phyloP scores from a whole-genome alignment of 2,113 vertebrate species.

The Barnardius zonarius region DNA sequence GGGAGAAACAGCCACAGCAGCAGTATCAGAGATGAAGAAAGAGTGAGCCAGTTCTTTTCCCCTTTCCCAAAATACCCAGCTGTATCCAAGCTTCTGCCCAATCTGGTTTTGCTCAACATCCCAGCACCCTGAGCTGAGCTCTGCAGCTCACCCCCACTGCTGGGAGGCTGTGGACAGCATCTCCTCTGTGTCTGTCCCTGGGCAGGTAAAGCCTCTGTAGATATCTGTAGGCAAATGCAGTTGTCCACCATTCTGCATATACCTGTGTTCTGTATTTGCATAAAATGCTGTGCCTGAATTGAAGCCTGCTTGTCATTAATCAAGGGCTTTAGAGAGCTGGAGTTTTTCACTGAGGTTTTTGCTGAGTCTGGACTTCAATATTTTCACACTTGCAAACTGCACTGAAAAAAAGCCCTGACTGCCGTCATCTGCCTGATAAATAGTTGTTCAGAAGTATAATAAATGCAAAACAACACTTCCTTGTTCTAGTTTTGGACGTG shows the following conservation, averaged over 20 bases:
- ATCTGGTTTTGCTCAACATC: not conserved
- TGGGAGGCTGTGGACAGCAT: not conserved
- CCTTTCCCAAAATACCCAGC: not conserved
- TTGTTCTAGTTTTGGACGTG: not conserved
- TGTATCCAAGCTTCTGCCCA: slow-evolving; percentile 3
- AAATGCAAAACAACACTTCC: slow-evolving; percentile 19
- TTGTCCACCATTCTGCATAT: not conserved
- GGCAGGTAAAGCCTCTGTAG: not conserved
- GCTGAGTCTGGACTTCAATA: not conserved
- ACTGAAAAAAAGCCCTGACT: not conserved
- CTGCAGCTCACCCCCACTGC: not conserved
- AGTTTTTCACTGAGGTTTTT: not conserved
- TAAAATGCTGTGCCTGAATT: not conserved
- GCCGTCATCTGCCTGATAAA: not conserved
- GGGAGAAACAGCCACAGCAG: not conserved
- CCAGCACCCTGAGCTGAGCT: not conserved
- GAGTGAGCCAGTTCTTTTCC: not conserved
- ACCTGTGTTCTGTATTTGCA: not conserved
- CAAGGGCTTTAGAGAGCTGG: not conserved
- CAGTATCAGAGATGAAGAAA: not conserved
- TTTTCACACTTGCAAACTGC: not conserved
- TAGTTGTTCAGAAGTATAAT: not conserved
- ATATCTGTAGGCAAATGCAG: not conserved
- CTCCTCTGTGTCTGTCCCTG: not conserved
- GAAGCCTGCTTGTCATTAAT: slow-evolving; percentile 35